These are phyloP conservation scores for Phataginus tetradactyla DNA, from an alignment of 2,797 vertebrate genomes.

Conservation along the genomic window DNA sequence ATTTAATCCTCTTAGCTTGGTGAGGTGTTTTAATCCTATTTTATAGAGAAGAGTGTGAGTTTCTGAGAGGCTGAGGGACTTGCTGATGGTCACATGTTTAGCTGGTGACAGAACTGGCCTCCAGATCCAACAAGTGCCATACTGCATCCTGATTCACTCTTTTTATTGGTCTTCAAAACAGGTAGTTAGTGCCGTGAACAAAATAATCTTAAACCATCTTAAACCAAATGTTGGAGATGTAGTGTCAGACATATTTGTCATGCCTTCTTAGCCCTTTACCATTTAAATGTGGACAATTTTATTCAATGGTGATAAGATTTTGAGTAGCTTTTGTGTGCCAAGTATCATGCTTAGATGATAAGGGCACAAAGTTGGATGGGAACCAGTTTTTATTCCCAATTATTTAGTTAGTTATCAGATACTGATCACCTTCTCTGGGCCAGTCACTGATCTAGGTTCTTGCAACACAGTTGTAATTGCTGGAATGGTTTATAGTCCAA, in stretches of 20 bases:
- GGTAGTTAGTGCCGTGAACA: neutral
- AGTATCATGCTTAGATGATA: neutral
- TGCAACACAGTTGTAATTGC: neutral
- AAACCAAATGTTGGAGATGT: neutral
- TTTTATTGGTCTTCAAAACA: neutral
- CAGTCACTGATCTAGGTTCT: neutral
- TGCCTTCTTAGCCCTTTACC: neutral
- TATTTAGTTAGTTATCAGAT: neutral
- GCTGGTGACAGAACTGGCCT: neutral
- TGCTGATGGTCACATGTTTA: neutral
- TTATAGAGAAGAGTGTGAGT: neutral
- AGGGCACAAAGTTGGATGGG: neutral
- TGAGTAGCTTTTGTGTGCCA: neutral
- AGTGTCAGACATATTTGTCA: neutral
- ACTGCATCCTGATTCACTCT: neutral
- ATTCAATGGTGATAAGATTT: neutral
- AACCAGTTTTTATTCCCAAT: neutral
- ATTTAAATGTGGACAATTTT: neutral
- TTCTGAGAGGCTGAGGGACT: neutral
- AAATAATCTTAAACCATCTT: neutral
- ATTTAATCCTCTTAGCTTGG: neutral
- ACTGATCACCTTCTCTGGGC: neutral
- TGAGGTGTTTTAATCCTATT: neutral
- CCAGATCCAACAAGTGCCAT: neutral
- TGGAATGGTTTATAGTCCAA: neutral